Conservation (phyloP, 2,888 invertebrate genomes). For the Ophonus ardosiacus region DNA sequence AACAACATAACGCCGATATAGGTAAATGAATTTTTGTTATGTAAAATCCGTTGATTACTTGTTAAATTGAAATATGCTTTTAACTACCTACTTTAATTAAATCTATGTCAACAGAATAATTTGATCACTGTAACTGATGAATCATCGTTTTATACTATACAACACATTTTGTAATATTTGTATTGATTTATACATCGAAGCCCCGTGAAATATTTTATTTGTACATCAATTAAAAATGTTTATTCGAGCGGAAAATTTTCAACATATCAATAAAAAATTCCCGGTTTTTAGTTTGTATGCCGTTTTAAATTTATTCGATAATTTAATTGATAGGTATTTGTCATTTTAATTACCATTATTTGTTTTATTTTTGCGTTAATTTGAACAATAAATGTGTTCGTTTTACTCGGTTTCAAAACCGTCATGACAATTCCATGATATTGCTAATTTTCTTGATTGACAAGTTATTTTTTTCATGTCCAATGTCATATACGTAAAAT, state of each 20-base stretch:
- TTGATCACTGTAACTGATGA: background rate
- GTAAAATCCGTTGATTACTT: background rate
- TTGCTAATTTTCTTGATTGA: background rate
- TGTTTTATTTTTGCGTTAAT: conserved; percentile 5
- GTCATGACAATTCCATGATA: background rate
- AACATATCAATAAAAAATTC: background rate
- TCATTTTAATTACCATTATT: background rate
- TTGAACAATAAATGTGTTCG: background rate
- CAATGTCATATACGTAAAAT: background rate
- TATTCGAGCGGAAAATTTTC: background rate
- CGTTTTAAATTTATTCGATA: background rate
- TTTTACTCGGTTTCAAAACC: background rate
- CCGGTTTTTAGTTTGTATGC: background rate
- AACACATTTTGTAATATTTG: background rate
- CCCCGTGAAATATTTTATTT: conserved; percentile 9
- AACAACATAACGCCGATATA: background rate
- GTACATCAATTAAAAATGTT: conserved; percentile 21
- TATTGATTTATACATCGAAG: background rate
- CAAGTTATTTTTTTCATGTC: background rate
- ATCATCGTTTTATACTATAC: background rate
- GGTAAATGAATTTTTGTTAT: background rate
- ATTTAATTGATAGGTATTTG: background rate
- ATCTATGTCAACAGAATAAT: background rate
- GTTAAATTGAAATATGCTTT: background rate
- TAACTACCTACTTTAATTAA: background rate